Conservation (phyloP, 2,888 invertebrate genomes). For the Operophtera brumata region DNA sequence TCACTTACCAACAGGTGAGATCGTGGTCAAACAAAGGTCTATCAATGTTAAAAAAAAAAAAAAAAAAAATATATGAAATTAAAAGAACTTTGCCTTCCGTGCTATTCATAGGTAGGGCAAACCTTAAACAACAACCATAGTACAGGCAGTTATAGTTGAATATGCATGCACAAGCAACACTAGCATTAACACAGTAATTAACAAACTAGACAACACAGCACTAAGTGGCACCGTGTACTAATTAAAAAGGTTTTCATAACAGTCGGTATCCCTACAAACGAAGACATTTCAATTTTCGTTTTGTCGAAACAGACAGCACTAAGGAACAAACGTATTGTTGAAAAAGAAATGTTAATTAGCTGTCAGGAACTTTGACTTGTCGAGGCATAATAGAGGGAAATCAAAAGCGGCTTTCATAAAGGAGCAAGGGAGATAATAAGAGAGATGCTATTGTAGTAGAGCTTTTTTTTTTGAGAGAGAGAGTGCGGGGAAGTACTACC, state of each 20-base stretch:
- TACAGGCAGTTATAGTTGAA: conserved; percentile 1
- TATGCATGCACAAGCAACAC: conserved; percentile 15
- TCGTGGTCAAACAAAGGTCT: no score
- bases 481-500: no score
- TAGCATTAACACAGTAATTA: conserved; percentile 37
- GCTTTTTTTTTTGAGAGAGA: no score
- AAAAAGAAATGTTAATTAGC: conserved; percentile 46
- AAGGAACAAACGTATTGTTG: conserved; percentile 34
- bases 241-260: conserved; percentile 42
- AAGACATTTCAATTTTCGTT: conserved; percentile 43
- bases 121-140: neutral
- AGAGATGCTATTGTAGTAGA: no score
- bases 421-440: conserved; percentile 19
- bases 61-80: no score
- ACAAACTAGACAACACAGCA: conserved; percentile 33
- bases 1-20: no score
- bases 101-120: neutral
- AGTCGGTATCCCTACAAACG: conserved; percentile 26
- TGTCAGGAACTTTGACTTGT: conserved; percentile 44
- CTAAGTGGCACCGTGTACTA: conserved; percentile 30
- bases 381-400: conserved; percentile 33
- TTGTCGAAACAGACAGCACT: conserved; percentile 38
- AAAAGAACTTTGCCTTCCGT: no score
- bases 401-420: conserved; percentile 36
- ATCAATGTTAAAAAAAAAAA: no score